phyloP scores from a whole-genome alignment of 2,113 vertebrate genomes.

The Ranitomeya variabilis region DNA sequence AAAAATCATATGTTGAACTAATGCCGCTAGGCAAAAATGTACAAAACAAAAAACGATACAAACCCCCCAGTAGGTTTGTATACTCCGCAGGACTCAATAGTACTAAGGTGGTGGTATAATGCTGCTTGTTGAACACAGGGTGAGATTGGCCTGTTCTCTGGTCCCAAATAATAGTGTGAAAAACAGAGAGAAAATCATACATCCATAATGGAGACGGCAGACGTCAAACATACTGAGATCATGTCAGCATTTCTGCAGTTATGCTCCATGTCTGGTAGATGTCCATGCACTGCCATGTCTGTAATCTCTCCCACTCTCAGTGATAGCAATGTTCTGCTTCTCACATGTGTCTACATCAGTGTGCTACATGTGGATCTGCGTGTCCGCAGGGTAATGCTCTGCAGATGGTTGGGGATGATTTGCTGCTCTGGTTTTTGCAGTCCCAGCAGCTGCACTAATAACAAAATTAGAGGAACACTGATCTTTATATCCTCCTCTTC shows the following conservation, averaged over 20 bases:
- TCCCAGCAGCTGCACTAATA: conserved; percentile 16
- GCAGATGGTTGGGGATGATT: not conserved
- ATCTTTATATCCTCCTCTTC: not conserved
- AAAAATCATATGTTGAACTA: no score
- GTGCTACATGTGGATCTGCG: not conserved
- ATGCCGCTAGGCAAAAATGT: no score
- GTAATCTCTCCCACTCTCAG: not conserved
- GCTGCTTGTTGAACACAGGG: no score
- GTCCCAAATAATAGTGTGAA: not conserved
- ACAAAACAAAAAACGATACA: no score
- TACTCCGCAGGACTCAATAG: no score
- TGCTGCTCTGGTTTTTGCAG: not conserved
- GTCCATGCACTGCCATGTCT: not conserved
- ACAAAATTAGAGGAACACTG: not conserved
- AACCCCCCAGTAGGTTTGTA: no score
- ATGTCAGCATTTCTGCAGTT: not conserved
- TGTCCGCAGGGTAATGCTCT: not conserved
- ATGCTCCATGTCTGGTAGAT: not conserved
- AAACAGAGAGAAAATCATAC: conserved; percentile 3
- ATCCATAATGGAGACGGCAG: not conserved
- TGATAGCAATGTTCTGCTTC: not conserved
- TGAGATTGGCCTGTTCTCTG: not conserved
- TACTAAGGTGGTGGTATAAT: no score
- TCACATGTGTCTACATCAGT: not conserved
- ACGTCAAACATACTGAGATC: not conserved